Percentiles rank a stretch among this genome's conserved stretches.
phyloP scores from a whole-genome alignment of 2,888 invertebrate genomes.

The Drosophila ezoana region DNA sequence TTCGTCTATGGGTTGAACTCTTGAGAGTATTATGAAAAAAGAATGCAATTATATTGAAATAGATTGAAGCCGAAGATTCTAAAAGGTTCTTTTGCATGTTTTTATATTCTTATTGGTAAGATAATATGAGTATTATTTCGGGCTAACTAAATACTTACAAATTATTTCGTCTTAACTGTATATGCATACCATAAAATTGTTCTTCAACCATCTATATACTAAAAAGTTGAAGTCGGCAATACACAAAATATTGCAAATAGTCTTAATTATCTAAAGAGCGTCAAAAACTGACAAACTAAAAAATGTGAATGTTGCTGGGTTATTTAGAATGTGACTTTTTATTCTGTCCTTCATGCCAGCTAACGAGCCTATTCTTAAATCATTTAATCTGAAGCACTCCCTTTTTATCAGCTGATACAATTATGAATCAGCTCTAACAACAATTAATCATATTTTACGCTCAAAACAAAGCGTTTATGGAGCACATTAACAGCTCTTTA shows the following conservation, averaged over 20 bases:
- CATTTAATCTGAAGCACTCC: conserved; percentile 9
- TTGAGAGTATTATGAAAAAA: conserved; percentile 3
- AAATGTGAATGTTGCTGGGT: conserved; percentile 16
- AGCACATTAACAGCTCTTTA: conserved; percentile 53
- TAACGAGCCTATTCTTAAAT: conserved; percentile 34
- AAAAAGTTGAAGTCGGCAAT: no score
- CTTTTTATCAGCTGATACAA: background rate
- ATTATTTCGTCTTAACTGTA: no score
- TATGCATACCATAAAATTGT: no score
- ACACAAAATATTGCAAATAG: no score
- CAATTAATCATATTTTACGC: conserved; percentile 40
- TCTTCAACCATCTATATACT: no score
- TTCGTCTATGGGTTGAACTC: background rate
- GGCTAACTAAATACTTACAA: background rate
- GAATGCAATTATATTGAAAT: conserved; percentile 2
- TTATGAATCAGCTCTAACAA: conserved; percentile 8
- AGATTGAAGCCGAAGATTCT: background rate
- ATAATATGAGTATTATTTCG: no score
- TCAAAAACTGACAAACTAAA: background rate
- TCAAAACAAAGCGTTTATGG: conserved; percentile 36
- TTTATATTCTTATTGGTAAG: no score
- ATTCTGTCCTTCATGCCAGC: conserved; percentile 20
- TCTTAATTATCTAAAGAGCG: background rate
- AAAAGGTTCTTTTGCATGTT: background rate
- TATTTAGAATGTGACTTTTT: conserved; percentile 11